phyloP scores from a whole-genome alignment of 2,888 invertebrate species.

The Dasypolia templi region DNA sequence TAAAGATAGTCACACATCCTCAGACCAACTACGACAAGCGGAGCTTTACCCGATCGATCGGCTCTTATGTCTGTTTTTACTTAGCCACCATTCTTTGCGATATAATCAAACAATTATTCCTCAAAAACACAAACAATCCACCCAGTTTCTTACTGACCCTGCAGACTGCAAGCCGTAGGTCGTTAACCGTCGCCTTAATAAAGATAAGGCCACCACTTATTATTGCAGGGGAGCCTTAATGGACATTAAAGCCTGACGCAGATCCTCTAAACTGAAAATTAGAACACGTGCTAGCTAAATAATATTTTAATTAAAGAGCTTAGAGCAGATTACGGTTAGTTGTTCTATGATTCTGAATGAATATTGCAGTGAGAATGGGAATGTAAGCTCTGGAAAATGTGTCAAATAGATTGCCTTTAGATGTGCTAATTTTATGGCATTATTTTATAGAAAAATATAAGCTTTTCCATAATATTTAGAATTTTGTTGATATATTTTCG shows the following conservation, averaged over 20 bases:
- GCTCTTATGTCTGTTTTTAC: no score
- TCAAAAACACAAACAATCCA: neutral
- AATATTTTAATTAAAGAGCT: constrained; percentile 74
- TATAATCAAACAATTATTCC: neutral
- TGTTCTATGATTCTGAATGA: constrained; percentile 35
- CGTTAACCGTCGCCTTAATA: constrained; percentile 70
- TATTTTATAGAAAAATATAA: neutral
- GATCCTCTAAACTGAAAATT: constrained; percentile 63
- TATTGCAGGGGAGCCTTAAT: constrained; percentile 78
- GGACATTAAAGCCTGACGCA: constrained; percentile 77
- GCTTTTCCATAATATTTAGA: neutral
- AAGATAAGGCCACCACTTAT: constrained; percentile 73
- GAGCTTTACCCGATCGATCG: no score
- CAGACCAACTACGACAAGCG: no score
- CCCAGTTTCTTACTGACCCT: constrained; percentile 21
- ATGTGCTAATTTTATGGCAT: no score
- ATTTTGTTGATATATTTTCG: neutral
- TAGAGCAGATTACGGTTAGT: constrained; percentile 46
- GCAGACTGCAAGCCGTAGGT: constrained; percentile 36
- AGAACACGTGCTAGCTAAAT: constrained; percentile 68
- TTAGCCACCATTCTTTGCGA: no score
- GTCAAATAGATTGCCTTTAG: neutral
- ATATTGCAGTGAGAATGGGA: constrained; percentile 32
- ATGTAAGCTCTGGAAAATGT: constrained; percentile 1
- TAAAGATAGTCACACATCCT: no score